These are phyloP conservation scores for Ceyx melanurus DNA, from an alignment of 2,113 vertebrate genomes.

Conservation along the genomic window DNA sequence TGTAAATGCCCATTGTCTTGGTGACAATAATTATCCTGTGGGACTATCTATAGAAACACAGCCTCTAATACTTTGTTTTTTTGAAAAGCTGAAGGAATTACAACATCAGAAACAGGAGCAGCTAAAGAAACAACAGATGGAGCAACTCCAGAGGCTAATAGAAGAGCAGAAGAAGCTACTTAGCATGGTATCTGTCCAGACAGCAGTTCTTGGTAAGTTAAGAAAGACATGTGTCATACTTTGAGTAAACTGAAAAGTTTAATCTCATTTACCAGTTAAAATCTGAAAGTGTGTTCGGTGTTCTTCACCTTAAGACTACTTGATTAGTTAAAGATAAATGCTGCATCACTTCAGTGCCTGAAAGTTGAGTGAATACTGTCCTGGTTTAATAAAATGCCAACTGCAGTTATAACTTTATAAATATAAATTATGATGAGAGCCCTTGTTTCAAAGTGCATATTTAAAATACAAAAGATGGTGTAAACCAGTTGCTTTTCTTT, in stretches of 20 bases:
- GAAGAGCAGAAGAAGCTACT: conserved; percentile 86
- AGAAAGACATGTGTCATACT: not conserved
- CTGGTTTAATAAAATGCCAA: not conserved
- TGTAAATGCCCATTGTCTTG: not conserved
- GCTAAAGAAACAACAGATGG: conserved; percentile 87
- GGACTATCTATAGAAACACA: not conserved
- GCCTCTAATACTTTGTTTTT: not conserved
- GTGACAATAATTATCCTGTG: not conserved
- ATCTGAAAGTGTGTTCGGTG: not conserved
- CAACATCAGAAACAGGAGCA: conserved; percentile 92
- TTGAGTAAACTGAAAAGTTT: not conserved
- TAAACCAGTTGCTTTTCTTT: not conserved
- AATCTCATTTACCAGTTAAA: not conserved
- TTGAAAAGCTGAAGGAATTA: conserved; percentile 85
- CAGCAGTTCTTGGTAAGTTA: conserved; percentile 63
- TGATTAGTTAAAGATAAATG: not conserved
- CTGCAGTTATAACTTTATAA: not conserved
- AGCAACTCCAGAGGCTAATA: conserved; percentile 86
- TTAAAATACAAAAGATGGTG: not conserved
- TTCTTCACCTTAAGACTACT: not conserved
- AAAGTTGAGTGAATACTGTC: not conserved
- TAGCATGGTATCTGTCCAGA: conserved; percentile 71
- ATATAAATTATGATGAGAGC: not conserved
- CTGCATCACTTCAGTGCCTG: not conserved
- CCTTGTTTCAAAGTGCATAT: not conserved